Evolutionary conservation across 2,113 vertebrate species (phyloP), one percentile per base, ranked within the genome.

Genomic region (Spizaetus ornatus): DNA sequence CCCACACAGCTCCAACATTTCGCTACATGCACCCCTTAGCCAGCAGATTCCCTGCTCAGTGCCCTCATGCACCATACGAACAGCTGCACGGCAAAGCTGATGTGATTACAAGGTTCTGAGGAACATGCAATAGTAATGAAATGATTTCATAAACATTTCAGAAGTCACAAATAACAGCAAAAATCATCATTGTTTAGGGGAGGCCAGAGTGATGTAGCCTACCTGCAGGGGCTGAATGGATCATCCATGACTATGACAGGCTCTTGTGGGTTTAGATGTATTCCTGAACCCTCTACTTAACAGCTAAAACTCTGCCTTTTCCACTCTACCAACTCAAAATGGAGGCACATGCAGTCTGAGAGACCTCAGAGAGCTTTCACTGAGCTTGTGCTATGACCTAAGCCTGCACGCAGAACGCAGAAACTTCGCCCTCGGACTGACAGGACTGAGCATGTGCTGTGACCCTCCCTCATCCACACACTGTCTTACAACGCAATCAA

Each of bases 351-450:
- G 99, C 99, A 98, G 98, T 91, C 98, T 98, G 98, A 95, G 98
- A 97, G 98, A 96, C 97, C 98, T 97, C 96, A 70, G 83, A 96
- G 98, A 98, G 99, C 98, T 98, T 97, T 93, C 99, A 99, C 99
- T 98, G 99, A 99, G 99, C 99, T 98, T 98, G 99, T 99, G 99
- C 99, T 99, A 97, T 99, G 99, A 99, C 99, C 99, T 99, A 99
- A 99, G 99, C 98, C 98, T 97, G 98, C 99, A 98, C 99, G 99
- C 98, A 99, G 98, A 97, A 98, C 99, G 99, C 98, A 98, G 97
- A 99, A 98, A 98, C 98, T 99, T 99, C 98, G 98, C 98, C 98
- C 97, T 98, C 98, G 97, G 97, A 96, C 96, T 97, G 98, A 95
- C 98, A 86, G 98, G 90, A 99, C 99, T 99, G 99, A 99, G 99